phyloP scores from a whole-genome alignment of 2,888 invertebrate genomes.

The Phorcus lineatus region DNA sequence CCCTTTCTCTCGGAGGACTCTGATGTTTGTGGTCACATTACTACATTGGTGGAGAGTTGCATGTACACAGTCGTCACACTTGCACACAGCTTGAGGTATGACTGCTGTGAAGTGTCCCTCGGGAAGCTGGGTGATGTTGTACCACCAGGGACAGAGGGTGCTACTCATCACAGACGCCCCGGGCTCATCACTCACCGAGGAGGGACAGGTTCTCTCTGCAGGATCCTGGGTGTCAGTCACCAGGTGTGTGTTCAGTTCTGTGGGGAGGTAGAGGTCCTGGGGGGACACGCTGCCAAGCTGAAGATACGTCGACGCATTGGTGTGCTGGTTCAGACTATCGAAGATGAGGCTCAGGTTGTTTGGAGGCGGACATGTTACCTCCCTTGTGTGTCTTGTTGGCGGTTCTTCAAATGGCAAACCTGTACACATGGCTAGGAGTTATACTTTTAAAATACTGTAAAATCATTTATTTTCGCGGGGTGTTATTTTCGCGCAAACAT shows the following conservation, averaged over 20 bases:
- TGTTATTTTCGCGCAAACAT: no score
- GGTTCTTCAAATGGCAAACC: no score
- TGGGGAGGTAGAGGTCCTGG: background rate
- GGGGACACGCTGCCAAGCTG: background rate
- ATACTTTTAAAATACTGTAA: no score
- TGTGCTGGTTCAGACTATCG: background rate
- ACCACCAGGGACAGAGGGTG: background rate
- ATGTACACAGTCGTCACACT: background rate
- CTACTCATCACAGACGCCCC: background rate
- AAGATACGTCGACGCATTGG: background rate
- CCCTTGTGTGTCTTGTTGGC: background rate
- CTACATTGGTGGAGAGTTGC: background rate
- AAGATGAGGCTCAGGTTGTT: background rate
- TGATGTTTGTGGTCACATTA: background rate
- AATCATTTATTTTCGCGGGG: no score
- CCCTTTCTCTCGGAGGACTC: background rate
- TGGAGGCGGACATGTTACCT: background rate
- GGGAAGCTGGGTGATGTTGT: background rate
- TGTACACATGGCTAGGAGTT: no score
- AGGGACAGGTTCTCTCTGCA: background rate
- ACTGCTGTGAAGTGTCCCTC: background rate
- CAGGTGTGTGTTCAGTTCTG: background rate
- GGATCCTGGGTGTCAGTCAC: background rate
- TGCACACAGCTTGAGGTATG: background rate
- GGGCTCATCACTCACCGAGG: background rate